Percentiles rank a stretch among this genome's conserved stretches.
These are phyloP conservation scores for Orthosia gothica DNA, from an alignment of 2,888 invertebrate species.

Conservation along the genomic window DNA sequence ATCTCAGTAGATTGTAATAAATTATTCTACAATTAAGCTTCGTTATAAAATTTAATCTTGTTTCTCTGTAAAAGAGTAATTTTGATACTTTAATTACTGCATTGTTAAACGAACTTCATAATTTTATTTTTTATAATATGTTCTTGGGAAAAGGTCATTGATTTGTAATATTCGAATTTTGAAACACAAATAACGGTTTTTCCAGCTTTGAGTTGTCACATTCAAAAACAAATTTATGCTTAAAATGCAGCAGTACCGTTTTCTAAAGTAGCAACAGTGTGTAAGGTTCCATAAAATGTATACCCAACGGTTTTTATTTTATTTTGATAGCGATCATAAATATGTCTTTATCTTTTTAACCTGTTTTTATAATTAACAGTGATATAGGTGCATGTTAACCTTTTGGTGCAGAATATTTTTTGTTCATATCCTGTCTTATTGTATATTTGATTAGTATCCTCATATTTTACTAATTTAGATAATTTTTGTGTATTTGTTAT, in stretches of 20 bases:
- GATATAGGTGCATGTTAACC: background rate
- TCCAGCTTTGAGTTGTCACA: background rate
- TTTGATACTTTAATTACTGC: background rate
- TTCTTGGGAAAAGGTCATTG: background rate
- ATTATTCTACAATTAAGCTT: background rate
- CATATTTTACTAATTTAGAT: constrained; percentile 1
- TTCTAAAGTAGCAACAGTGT: background rate
- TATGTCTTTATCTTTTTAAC: background rate
- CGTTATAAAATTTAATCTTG: background rate
- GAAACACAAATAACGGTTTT: background rate
- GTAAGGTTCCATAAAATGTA: constrained; percentile 9
- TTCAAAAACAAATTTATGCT: constrained; percentile 7
- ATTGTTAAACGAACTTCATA: background rate
- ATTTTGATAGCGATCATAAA: constrained; percentile 6
- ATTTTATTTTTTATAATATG: background rate
- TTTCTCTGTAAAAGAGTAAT: background rate
- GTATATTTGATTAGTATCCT: background rate
- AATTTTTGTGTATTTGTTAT: background rate
- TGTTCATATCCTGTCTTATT: background rate
- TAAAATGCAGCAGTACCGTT: constrained; percentile 25
- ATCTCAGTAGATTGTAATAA: background rate
- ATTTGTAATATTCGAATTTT: background rate
- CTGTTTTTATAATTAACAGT: constrained; percentile 18
- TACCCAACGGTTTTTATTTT: constrained; percentile 3
- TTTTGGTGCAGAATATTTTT: background rate